phyloP scores from a whole-genome alignment of 2,797 vertebrate genomes.

The Paratrypauchen microcephalus region DNA sequence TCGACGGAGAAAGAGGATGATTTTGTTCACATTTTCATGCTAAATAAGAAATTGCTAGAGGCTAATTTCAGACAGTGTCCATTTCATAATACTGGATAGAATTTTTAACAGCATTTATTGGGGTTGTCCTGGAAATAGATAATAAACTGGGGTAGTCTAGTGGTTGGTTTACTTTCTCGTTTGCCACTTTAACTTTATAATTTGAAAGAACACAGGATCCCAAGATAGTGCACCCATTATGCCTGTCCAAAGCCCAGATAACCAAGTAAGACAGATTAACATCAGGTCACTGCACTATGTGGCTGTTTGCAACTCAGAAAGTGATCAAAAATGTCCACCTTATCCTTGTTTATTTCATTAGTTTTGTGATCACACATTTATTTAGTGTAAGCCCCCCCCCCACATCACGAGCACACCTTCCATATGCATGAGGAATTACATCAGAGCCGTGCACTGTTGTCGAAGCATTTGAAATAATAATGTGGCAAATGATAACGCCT shows the following conservation, averaged over 20 bases:
- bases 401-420: slow-evolving; percentile 59
- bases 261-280: background rate
- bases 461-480: slow-evolving; percentile 72
- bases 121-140: slow-evolving; percentile 1
- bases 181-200: background rate
- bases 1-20: slow-evolving; percentile 57
- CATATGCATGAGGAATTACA: slow-evolving; percentile 71
- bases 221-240: background rate
- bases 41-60: slow-evolving; percentile 69
- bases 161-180: background rate
- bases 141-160: background rate
- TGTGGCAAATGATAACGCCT: slow-evolving; percentile 76
- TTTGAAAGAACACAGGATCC: background rate
- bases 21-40: slow-evolving; percentile 48
- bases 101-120: background rate
- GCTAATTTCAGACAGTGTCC: slow-evolving; percentile 75
- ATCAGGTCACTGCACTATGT: slow-evolving; percentile 16
- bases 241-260: background rate
- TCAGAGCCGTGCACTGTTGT: slow-evolving; percentile 69
- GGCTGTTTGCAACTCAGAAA: background rate
- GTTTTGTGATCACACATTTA: slow-evolving; percentile 59
- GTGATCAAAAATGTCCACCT: background rate
- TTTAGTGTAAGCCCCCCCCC: slow-evolving; percentile 50
- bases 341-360: slow-evolving; percentile 65
- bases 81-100: slow-evolving; percentile 41